These are phyloP conservation scores for Blera fallax DNA, from an alignment of 2,888 invertebrate species.

Conservation along the genomic window DNA sequence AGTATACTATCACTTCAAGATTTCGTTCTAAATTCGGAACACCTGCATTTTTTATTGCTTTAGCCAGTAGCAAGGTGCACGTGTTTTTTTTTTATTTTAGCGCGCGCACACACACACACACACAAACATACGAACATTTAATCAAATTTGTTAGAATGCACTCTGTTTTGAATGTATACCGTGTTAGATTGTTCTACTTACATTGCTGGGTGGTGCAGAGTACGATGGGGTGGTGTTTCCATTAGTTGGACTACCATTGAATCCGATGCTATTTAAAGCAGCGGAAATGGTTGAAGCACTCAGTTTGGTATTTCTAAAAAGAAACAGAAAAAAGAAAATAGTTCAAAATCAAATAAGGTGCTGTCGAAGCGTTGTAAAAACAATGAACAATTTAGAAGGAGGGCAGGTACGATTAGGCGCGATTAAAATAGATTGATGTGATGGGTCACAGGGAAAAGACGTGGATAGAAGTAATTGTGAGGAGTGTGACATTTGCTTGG, in stretches of 20 bases:
- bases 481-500: too few species aligned
- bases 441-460: background rate
- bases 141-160: conserved; percentile 61
- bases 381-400: conserved; percentile 21
- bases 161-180: conserved; percentile 27
- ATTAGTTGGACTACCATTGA: conserved; percentile 80
- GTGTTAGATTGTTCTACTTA: conserved; percentile 75
- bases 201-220: conserved; percentile 76
- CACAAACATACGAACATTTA: conserved; percentile 20
- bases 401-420: background rate
- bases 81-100: conserved; percentile 18
- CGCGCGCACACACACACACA: conserved; percentile 19
- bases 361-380: conserved; percentile 30
- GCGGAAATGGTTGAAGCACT: conserved; percentile 90
- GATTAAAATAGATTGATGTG: conserved; percentile 17
- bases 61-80: conserved; percentile 34
- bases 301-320: conserved; percentile 86
- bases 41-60: conserved; percentile 37
- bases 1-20: background rate
- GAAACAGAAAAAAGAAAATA: conserved; percentile 13
- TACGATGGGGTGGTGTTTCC: conserved; percentile 77
- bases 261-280: conserved; percentile 84
- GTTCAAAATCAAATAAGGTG: conserved; percentile 15
- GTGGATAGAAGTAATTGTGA: background rate
- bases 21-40: conserved; percentile 29